These are phyloP conservation scores for Cataglyphis albicans DNA, from an alignment of 2,888 invertebrate species.

Conservation along the genomic window DNA sequence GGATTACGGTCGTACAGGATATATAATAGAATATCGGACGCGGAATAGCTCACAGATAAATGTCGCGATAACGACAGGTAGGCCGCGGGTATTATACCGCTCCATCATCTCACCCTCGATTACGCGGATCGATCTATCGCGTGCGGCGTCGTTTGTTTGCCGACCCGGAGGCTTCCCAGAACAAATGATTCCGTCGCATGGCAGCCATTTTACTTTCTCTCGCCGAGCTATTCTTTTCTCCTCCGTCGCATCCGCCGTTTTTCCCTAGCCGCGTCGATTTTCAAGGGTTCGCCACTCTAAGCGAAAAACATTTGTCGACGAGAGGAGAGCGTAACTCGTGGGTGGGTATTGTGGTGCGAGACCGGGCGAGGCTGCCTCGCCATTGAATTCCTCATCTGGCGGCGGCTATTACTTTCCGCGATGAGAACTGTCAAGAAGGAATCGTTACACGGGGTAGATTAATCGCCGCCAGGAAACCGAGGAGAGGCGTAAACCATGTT, in stretches of 20 bases:
- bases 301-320: conserved; percentile 57
- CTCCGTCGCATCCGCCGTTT: conserved; percentile 22
- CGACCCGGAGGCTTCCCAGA: conserved; percentile 61
- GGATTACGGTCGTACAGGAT: conserved; percentile 70
- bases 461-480: conserved; percentile 66
- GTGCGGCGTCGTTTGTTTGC: conserved; percentile 73
- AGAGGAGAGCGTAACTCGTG: conserved; percentile 17
- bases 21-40: conserved; percentile 74
- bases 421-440: conserved; percentile 73
- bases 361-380: conserved; percentile 59
- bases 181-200: conserved; percentile 72
- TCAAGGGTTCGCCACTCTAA: conserved; percentile 42
- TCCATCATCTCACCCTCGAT: conserved; percentile 80
- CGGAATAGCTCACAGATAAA: conserved; percentile 73
- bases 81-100: conserved; percentile 74
- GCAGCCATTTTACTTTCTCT: conserved; percentile 68
- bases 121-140: conserved; percentile 81
- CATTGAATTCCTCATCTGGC: conserved; percentile 73
- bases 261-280: conserved; percentile 32
- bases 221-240: conserved; percentile 1
- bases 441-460: conserved; percentile 72
- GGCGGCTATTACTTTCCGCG: conserved; percentile 72
- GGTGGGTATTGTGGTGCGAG: conserved; percentile 52
- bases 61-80: conserved; percentile 77
- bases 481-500: conserved; percentile 46